Conservation (phyloP, 2,113 vertebrate genomes). For the Phycodurus eques region DNA sequence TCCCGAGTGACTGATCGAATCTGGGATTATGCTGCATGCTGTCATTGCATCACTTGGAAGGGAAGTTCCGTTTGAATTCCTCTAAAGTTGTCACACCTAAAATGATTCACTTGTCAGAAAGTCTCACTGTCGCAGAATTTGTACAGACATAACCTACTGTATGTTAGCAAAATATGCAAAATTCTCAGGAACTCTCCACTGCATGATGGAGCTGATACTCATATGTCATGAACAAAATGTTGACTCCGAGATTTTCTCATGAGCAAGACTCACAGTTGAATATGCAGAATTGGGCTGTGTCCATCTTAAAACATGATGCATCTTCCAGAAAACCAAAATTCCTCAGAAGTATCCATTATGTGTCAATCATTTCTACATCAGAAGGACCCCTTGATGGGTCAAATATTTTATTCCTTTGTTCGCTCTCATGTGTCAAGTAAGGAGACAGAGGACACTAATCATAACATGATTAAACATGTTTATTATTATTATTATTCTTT, state of each 20-base stretch:
- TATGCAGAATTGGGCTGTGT: neutral
- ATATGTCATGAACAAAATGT: neutral
- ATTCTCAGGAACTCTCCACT: neutral
- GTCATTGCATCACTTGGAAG: conserved; percentile 16
- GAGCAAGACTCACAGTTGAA: neutral
- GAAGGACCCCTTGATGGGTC: neutral
- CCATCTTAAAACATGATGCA: neutral
- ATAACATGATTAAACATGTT: neutral
- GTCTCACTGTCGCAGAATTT: neutral
- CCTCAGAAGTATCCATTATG: neutral
- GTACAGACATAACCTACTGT: neutral
- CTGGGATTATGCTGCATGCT: conserved; percentile 14
- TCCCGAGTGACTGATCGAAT: neutral
- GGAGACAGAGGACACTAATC: neutral
- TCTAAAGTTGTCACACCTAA: neutral
- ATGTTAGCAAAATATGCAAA: neutral
- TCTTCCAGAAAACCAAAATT: neutral
- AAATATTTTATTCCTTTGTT: neutral
- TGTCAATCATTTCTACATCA: neutral
- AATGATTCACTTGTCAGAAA: neutral
- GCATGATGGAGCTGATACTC: neutral
- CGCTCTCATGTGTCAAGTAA: neutral
- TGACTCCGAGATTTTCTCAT: neutral
- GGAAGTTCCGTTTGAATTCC: neutral
- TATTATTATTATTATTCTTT: neutral